A percentile compares a stretch with the other conserved stretches of the same genome.
phyloP scores from a whole-genome alignment of 2,113 vertebrate species.

The Anolis sagrei region DNA sequence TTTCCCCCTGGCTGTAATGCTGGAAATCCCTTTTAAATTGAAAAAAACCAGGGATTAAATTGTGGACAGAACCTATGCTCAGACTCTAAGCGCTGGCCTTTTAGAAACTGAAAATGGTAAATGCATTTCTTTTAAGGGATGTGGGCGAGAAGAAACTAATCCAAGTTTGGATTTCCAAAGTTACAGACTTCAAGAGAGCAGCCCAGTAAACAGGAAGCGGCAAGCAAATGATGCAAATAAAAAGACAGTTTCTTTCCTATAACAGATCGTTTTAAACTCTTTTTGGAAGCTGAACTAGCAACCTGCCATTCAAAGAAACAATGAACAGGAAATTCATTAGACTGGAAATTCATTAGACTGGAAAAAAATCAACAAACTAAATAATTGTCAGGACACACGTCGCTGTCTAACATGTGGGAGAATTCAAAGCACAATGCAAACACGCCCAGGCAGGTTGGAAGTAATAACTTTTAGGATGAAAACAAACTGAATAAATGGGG shows the following conservation, averaged over 20 bases:
- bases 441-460: neutral
- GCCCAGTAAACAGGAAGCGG: neutral
- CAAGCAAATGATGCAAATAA: neutral
- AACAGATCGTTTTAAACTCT: neutral
- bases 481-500: neutral
- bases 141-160: neutral
- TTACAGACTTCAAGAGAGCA: neutral
- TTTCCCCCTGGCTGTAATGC: too few species aligned
- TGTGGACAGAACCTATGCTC: too few species aligned
- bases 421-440: neutral
- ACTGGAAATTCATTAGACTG: conserved; percentile 5
- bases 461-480: neutral
- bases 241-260: neutral
- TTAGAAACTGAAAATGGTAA: neutral
- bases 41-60: too few species aligned
- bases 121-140: neutral
- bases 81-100: too few species aligned
- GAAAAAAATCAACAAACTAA: conserved; percentile 4
- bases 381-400: neutral
- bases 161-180: neutral
- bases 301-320: conserved; percentile 11
- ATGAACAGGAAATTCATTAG: neutral
- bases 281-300: neutral
- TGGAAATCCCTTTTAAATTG: too few species aligned
- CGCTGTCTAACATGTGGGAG: neutral